Evolutionary conservation across 2,797 vertebrate genomes (phyloP).

Genomic region (Enteromius radiatus): DNA sequence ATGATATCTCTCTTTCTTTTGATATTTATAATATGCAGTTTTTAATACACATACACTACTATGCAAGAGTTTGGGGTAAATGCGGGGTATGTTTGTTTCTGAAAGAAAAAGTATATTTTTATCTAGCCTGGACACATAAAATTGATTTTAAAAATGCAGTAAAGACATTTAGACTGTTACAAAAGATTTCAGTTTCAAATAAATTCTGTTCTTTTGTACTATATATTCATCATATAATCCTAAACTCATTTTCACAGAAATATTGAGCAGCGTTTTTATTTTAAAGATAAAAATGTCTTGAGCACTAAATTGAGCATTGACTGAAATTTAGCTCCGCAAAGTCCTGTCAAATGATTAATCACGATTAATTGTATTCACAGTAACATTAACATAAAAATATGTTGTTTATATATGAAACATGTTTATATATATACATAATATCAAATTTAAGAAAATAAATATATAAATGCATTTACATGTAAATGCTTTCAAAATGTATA

Average conservation of each 20-base stretch:
- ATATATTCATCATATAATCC: not conserved
- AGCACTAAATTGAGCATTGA: not conserved
- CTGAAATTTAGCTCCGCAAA: not conserved
- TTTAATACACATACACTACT: not conserved
- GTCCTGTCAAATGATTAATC: too few species aligned
- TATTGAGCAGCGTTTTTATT: not conserved
- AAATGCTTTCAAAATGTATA: too few species aligned
- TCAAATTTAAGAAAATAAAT: too few species aligned
- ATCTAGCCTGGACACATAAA: not conserved
- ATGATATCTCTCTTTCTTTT: not conserved
- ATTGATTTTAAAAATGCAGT: not conserved
- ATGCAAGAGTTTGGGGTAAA: not conserved
- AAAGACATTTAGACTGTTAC: not conserved
- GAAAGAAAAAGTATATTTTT: not conserved
- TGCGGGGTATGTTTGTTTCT: not conserved
- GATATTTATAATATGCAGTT: not conserved
- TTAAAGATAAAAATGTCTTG: not conserved
- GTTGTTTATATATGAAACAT: too few species aligned
- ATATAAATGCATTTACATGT: too few species aligned
- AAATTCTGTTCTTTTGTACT: not conserved
- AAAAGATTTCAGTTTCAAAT: not conserved
- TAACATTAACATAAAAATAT: too few species aligned
- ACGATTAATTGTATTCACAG: too few species aligned
- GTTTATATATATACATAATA: too few species aligned
- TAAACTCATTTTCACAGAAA: not conserved